Conservation (phyloP, 2,113 vertebrate genomes). For the Romanogobio albipinnatus region DNA sequence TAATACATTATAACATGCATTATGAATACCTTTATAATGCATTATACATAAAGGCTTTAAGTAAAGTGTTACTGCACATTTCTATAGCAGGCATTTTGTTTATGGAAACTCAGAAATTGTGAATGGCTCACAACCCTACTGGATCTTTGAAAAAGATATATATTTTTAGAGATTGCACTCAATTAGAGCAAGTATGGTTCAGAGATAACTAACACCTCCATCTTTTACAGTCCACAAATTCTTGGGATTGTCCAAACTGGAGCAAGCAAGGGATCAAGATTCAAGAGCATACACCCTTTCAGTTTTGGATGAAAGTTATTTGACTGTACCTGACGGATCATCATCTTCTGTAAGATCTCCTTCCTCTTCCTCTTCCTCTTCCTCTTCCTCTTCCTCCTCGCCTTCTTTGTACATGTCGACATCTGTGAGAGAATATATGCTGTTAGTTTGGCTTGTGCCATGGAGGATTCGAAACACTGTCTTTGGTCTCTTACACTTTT, state of each 20-base stretch:
- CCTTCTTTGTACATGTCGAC: conserved; percentile 62
- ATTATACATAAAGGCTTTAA: too few species aligned
- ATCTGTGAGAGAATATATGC: conserved; percentile 27
- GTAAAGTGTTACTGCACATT: neutral
- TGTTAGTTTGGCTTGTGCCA: conserved; percentile 1
- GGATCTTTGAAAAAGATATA: neutral
- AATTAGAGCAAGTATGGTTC: neutral
- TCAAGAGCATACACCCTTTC: too few species aligned
- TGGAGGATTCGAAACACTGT: neutral
- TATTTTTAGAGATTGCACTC: neutral
- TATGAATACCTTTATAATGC: too few species aligned
- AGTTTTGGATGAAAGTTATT: neutral
- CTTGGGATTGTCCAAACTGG: neutral
- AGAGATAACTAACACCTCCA: too few species aligned
- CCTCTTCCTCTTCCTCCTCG: neutral
- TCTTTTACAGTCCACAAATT: neutral
- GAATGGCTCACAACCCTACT: neutral
- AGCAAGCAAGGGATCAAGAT: neutral
- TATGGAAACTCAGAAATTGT: neutral
- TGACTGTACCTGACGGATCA: conserved; percentile 59
- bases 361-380: neutral
- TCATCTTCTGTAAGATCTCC: neutral
- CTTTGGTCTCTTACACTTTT: neutral
- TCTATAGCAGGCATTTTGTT: neutral
- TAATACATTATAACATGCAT: too few species aligned